These are phyloP conservation scores for Tyria jacobaeae DNA, from an alignment of 2,888 invertebrate species.

Conservation along the genomic window DNA sequence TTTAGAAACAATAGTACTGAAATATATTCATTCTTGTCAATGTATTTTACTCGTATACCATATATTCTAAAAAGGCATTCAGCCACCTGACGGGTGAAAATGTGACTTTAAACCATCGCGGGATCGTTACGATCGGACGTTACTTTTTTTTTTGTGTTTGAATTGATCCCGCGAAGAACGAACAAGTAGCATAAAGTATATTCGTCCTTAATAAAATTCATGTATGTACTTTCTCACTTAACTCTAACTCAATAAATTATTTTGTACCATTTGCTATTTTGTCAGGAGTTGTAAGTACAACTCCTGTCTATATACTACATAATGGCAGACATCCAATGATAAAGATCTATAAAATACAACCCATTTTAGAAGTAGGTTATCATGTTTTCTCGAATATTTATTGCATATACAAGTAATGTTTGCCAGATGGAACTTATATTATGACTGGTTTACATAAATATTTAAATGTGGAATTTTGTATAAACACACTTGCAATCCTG, in stretches of 20 bases:
- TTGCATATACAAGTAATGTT: conserved; percentile 27
- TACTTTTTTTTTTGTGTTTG: too few species aligned
- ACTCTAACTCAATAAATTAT: conserved; percentile 5
- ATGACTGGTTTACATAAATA: neutral
- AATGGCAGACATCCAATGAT: conserved; percentile 35
- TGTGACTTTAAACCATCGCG: too few species aligned
- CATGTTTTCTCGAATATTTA: conserved; percentile 25
- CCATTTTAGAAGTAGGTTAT: conserved; percentile 29
- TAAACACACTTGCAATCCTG: too few species aligned
- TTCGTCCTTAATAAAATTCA: neutral
- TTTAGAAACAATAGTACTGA: too few species aligned
- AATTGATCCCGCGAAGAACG: too few species aligned
- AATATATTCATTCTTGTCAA: too few species aligned
- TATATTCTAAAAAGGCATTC: too few species aligned
- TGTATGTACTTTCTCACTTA: neutral
- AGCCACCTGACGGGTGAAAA: too few species aligned
- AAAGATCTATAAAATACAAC: conserved; percentile 19
- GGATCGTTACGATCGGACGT: too few species aligned
- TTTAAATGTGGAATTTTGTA: too few species aligned
- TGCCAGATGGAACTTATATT: neutral
- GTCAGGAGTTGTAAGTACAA: too few species aligned
- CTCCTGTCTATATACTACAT: conserved; percentile 5
- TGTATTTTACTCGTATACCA: too few species aligned
- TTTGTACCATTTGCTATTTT: conserved; percentile 15
- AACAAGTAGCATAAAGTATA: neutral